Conservation (phyloP, 92 coral and sea anemone species). For the Pocillopora grandis region DNA sequence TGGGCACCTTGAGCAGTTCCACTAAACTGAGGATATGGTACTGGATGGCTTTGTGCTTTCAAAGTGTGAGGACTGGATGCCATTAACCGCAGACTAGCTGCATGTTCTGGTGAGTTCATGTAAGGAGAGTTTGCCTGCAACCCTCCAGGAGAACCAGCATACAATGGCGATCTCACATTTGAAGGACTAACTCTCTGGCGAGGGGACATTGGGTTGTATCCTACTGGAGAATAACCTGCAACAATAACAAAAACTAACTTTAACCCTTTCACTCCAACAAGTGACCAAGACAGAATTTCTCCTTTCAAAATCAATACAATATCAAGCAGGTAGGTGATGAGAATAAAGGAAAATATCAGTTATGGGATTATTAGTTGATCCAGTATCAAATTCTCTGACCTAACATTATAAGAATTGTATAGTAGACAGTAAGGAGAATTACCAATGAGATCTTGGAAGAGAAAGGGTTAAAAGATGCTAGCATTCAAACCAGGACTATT, state of each 20-base stretch:
- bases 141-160: slow-evolving; percentile 74
- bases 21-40: slow-evolving; percentile 29
- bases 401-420: too few species aligned
- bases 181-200: slow-evolving; percentile 62
- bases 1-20: slow-evolving; percentile 34
- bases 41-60: slow-evolving; percentile 36
- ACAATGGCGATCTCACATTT: slow-evolving; percentile 70
- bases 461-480: too few species aligned
- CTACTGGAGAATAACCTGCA: slow-evolving; percentile 36
- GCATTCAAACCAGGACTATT: too few species aligned
- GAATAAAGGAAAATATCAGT: too few species aligned
- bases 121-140: slow-evolving; percentile 74
- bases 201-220: slow-evolving; percentile 58
- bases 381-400: too few species aligned
- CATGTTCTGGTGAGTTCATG: slow-evolving; percentile 67
- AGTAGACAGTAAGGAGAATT: too few species aligned
- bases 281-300: too few species aligned
- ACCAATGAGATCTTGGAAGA: too few species aligned
- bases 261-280: too few species aligned
- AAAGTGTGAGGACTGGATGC: slow-evolving; percentile 46
- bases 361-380: too few species aligned
- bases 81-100: slow-evolving; percentile 52
- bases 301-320: too few species aligned
- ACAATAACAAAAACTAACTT: background rate
- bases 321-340: too few species aligned